Base-by-base conservation (phyloP, 2,113 vertebrate genomes). In the Coryphaenoides rupestris region DNA sequence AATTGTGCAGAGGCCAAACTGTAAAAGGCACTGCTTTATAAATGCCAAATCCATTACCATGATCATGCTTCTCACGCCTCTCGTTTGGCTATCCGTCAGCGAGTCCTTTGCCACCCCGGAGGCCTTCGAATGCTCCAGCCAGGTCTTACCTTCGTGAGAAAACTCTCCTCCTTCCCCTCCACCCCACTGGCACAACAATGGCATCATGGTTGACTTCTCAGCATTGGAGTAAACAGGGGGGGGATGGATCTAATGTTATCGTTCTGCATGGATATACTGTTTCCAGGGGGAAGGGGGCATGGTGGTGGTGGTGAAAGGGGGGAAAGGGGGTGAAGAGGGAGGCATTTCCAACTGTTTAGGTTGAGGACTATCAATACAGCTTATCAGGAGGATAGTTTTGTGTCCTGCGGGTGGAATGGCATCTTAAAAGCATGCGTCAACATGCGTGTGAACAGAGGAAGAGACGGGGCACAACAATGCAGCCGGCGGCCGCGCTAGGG, bases 361-460 rank as follows among this genome's bases (percentile, higher is more conserved):
- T 24, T 57, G 59, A n/a, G n/a, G 55, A 22, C 78, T 77, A 77
- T 70, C 78, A 75, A 84, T 78, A 58, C 14, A 47, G 7, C 28
- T 40, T 45, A 54, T 55, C 53, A 65, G 45, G n/a, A 19, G 57
- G 23, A 58, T 24, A 64, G 63, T 66, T 7, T 17, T 15, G 59
- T 62, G 46, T 60, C 62, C 66, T 70, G 50, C 72, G 70, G 70
- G 1, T 33, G 28, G 74, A 72, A 65, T 62, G 60, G 67, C 73
- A 62, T 73, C 67, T 66, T 76, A 59, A 54, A 66, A 65, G 76
- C 68, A 60, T 68, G 71, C 78, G 71, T 73, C 71, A 81, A 83
- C 79, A 71, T 81, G 86, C 76, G 77, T 88, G 88, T 90, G 87
- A 88, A 87, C 79, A 56, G 68, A 83, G 89, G 87, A 88, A 89